Conservation (phyloP, 1,140 invertebrate species). For the Chironomus tepperi region DNA sequence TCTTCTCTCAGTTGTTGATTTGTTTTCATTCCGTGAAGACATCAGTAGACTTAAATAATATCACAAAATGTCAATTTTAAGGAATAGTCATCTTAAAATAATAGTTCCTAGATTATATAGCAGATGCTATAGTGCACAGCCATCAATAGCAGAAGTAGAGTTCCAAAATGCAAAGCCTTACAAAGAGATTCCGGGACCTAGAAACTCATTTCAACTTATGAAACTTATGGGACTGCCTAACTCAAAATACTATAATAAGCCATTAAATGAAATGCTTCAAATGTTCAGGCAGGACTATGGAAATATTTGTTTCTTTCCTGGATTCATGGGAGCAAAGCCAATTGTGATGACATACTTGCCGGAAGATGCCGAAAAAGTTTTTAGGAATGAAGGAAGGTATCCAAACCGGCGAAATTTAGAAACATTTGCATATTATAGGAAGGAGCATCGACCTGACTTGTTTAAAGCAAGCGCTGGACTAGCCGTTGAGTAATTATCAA, state of each 20-base stretch:
- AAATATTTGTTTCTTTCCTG: conserved; percentile 24
- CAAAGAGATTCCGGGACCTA: conserved; percentile 25
- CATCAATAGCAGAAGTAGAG: conserved; percentile 4
- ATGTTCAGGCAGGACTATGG: conserved; percentile 26
- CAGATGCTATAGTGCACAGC: neutral
- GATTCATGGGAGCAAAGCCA: conserved; percentile 19
- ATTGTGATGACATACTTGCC: conserved; percentile 26
- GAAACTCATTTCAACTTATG: conserved; percentile 12
- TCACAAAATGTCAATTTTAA: too few species aligned
- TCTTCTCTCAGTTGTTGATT: too few species aligned
- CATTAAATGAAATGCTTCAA: neutral
- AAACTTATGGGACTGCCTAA: neutral
- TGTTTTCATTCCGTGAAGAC: too few species aligned
- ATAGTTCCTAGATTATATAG: too few species aligned
- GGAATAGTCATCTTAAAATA: too few species aligned
- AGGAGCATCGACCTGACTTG: conserved; percentile 30
- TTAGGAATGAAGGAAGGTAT: conserved; percentile 28
- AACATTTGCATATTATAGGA: conserved; percentile 33
- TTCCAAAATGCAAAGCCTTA: conserved; percentile 26
- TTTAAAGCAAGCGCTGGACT: conserved; percentile 33
- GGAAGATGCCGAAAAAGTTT: conserved; percentile 27
- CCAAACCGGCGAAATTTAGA: conserved; percentile 33
- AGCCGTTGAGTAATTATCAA: conserved; percentile 30
- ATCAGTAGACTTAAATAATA: too few species aligned
- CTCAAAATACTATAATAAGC: neutral